Evolutionary conservation across 2,888 invertebrate species (phyloP).

Genomic region (Drosophila hawaiiensis): DNA sequence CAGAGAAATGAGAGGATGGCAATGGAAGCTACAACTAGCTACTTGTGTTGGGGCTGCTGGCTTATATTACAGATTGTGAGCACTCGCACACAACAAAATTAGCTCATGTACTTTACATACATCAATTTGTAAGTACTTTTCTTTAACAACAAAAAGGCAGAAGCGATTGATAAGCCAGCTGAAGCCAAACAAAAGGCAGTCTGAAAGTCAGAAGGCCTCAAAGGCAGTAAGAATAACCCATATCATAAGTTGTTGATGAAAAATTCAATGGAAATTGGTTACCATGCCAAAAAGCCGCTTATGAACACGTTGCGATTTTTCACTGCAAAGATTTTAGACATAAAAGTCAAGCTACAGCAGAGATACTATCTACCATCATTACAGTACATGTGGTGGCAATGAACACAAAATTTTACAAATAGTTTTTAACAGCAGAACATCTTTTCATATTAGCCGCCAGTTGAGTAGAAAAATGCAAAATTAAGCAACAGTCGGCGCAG

Average conservation of each 20-base stretch:
- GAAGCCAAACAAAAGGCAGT: constrained; percentile 20
- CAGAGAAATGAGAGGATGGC: neutral
- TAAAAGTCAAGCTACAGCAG: neutral
- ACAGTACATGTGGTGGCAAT: constrained; percentile 20
- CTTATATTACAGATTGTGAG: constrained; percentile 56
- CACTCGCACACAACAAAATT: constrained; percentile 6
- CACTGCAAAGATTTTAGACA: neutral
- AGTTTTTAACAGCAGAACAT: constrained; percentile 45
- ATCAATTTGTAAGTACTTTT: constrained; percentile 22
- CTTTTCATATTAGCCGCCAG: constrained; percentile 69
- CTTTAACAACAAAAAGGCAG: constrained; percentile 28
- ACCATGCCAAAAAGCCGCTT: constrained; percentile 38
- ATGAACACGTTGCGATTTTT: constrained; percentile 9
- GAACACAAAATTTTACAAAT: constrained; percentile 34
- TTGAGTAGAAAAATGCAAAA: constrained; percentile 68
- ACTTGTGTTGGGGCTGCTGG: constrained; percentile 20
- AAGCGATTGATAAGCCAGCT: constrained; percentile 57
- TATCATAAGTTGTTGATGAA: constrained; percentile 30
- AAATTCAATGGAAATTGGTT: constrained; percentile 15
- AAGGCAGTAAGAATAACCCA: constrained; percentile 15
- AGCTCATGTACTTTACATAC: constrained; percentile 13
- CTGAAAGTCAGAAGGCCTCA: constrained; percentile 17
- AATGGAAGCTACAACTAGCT: constrained; percentile 28
- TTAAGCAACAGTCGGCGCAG: constrained; percentile 66
- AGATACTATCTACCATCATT: neutral